Evolutionary conservation across 2,797 vertebrate species (phyloP).

Genomic region (Typhlichthys eigenmanni): DNA sequence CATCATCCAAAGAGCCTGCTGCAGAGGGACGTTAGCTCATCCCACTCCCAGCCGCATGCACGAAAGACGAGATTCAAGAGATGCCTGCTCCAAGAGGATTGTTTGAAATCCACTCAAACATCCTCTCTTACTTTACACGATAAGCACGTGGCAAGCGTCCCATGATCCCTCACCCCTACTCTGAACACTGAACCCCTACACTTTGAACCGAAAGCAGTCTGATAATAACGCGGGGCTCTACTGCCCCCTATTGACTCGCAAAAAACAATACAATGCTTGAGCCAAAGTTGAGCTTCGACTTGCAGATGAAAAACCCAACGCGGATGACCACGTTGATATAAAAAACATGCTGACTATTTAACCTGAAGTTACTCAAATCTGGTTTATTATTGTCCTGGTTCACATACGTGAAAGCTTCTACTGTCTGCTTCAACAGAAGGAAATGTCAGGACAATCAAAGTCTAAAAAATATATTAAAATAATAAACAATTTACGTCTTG

Average conservation of each 20-base stretch:
- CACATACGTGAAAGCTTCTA: slow-evolving; percentile 37
- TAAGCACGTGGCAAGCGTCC: slow-evolving; percentile 46
- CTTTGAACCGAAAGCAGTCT: no score
- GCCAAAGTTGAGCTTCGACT: not conserved
- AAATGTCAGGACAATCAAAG: slow-evolving; percentile 50
- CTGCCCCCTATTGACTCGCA: no score
- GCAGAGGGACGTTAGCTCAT: slow-evolving; percentile 44
- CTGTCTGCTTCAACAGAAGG: slow-evolving; percentile 45
- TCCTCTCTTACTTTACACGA: slow-evolving; percentile 44
- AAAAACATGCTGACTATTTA: no score
- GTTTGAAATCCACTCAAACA: slow-evolving; percentile 61
- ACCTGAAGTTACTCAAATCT: no score
- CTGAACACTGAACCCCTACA: no score
- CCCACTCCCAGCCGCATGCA: slow-evolving; percentile 16
- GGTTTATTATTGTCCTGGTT: no score
- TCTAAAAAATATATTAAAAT: slow-evolving; percentile 21
- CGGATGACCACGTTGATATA: no score
- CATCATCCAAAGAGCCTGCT: slow-evolving; percentile 26
- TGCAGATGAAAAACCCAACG: no score
- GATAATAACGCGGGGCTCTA: not conserved
- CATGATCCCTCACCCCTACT: slow-evolving; percentile 26
- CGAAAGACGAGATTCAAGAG: slow-evolving; percentile 35
- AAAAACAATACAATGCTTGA: not conserved
- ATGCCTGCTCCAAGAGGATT: slow-evolving; percentile 52
- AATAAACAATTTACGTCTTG: not conserved